These are phyloP conservation scores for Leiothrix lutea DNA, from an alignment of 2,113 vertebrate genomes.

Conservation along the genomic window DNA sequence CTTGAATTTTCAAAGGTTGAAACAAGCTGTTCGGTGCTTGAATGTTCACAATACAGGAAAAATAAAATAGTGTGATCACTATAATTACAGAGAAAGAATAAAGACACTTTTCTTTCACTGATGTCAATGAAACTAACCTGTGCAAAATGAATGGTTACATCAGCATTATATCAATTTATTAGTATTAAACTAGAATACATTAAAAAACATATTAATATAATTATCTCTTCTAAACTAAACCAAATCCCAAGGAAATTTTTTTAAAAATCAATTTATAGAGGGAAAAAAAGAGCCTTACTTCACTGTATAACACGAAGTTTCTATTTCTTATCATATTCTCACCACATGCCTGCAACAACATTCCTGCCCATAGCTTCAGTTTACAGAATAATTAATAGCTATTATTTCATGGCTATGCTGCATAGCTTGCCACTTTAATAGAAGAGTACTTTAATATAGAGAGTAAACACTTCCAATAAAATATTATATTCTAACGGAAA, in stretches of 20 bases:
- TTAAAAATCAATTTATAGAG: not conserved
- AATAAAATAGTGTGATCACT: slow-evolving; percentile 32
- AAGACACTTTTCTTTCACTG: slow-evolving; percentile 21
- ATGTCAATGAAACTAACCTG: slow-evolving; percentile 8
- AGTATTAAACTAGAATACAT: not conserved
- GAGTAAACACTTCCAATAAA: not conserved
- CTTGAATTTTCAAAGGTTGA: not conserved
- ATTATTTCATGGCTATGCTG: not conserved
- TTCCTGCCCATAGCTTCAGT: not conserved
- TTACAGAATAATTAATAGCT: slow-evolving; percentile 1
- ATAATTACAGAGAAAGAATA: slow-evolving; percentile 49
- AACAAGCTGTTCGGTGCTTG: slow-evolving; percentile 28
- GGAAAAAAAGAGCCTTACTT: not conserved
- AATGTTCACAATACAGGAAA: not conserved
- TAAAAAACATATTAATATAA: not conserved
- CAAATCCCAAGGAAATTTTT: not conserved
- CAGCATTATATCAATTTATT: not conserved
- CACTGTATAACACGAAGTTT: not conserved
- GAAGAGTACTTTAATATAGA: not conserved
- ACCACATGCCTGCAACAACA: not conserved
- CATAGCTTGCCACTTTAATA: not conserved
- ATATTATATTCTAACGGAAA: not conserved
- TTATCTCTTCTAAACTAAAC: not conserved
- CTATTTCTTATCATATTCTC: not conserved
- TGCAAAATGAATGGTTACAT: not conserved